Evolutionary conservation across 1,140 invertebrate genomes (phyloP), one percentile per base, ranked within the genome.

Genomic region (Neelides sp.): DNA sequence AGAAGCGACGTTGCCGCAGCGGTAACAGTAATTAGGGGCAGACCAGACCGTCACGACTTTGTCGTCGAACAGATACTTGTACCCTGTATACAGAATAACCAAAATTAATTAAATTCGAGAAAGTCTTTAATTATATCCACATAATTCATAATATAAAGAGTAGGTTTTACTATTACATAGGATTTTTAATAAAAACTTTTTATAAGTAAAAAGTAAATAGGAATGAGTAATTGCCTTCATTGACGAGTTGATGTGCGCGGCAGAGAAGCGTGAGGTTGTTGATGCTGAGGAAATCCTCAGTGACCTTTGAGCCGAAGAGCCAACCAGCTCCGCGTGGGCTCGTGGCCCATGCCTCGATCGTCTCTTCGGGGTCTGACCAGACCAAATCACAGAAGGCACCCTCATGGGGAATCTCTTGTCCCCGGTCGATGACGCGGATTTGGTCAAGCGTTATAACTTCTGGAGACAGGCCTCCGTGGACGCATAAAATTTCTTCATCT

Each of bases 381-480:
- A 96, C 81, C 58, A 93, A 71, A 73, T 92, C 87, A 76, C 86
- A 92, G 67, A 92, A 90, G 41, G 85, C 84, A 42, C 28, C 44
- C 79, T 93, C 94, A 66, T 96, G 92, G 49, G 93, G 93, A 64
- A 97, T 96, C 75, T 97, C 93, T 68, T 92, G 89, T 69, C 96
- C 93, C 63, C 93, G 78, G 63, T 96, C 87, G 65, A 98, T 90
- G 45, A 79, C 85, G 59, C 90, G 74, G 64, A 95, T 92, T 75
- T 94, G 87, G 75, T 94, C 90, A 62, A 95, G 69, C 40, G 86
- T 88, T 63, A 78, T 81, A 63, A 95, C 90, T 63, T 86, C 82
- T 43, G 91, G 91, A 58, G 88, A 92, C 41, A 95, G 71, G 50
- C 95, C 94, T 59, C 94, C 94, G 71, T 98, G 93, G 46, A 98